Conservation (phyloP, 2,797 vertebrate species). For the Allobates femoralis region DNA sequence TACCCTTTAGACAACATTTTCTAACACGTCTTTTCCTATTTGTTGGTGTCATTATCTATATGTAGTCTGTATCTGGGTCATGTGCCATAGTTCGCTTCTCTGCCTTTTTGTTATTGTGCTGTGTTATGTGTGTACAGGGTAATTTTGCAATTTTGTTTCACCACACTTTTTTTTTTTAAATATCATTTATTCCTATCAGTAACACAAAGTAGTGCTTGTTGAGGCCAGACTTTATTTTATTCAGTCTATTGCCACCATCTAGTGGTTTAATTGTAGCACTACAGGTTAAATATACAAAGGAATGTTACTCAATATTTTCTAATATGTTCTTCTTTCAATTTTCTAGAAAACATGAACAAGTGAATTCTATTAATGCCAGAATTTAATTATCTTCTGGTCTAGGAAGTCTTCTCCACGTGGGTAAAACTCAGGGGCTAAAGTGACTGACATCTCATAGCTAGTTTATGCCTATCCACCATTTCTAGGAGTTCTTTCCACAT, state of each 20-base stretch:
- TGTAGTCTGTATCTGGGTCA: background rate
- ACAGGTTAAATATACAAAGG: background rate
- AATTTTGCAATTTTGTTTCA: background rate
- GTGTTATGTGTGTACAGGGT: background rate
- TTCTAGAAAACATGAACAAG: background rate
- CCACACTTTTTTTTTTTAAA: background rate
- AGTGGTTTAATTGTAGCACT: background rate
- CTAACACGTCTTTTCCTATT: background rate
- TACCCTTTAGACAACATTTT: background rate
- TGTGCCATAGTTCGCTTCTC: background rate
- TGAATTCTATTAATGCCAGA: no score
- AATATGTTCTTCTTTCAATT: background rate
- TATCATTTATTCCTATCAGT: background rate
- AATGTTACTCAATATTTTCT: background rate
- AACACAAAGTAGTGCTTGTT: background rate
- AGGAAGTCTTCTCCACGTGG: no score
- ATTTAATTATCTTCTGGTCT: no score
- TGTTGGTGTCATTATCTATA: background rate
- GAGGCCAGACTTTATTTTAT: background rate
- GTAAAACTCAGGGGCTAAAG: no score
- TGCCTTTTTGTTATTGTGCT: background rate
- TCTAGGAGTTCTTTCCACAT: no score
- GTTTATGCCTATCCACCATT: no score
- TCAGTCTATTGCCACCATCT: slow-evolving; percentile 4
- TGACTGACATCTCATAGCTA: no score